Evolutionary conservation across 2,113 vertebrate genomes (phyloP).

Genomic region (Phoxinus phoxinus): DNA sequence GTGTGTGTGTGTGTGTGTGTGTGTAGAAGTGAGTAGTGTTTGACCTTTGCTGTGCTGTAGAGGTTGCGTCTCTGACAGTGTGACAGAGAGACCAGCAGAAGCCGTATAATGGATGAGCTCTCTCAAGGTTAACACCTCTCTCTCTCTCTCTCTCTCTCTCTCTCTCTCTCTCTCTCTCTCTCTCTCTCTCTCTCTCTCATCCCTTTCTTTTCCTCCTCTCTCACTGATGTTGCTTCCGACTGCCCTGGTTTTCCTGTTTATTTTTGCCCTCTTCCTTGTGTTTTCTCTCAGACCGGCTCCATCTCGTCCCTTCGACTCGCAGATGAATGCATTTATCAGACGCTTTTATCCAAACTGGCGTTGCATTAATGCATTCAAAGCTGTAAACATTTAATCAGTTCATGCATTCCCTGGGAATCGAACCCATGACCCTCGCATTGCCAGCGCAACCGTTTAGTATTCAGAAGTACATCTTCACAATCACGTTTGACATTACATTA

Average conservation of each 20-base stretch:
- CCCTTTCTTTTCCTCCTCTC: constrained; percentile 4
- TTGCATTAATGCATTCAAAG: background rate
- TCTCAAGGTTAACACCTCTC: constrained; percentile 77
- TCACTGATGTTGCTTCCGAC: background rate
- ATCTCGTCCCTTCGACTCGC: background rate
- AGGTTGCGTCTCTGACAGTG: constrained; percentile 78
- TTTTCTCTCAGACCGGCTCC: background rate
- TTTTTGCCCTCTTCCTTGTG: background rate
- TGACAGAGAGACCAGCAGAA: constrained; percentile 78
- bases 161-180: constrained; percentile 54
- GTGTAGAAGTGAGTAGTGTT: constrained; percentile 50
- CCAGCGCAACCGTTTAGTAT: background rate
- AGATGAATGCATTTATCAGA: background rate
- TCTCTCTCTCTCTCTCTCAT: constrained; percentile 58
- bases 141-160: constrained; percentile 46
- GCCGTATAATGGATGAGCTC: constrained; percentile 80
- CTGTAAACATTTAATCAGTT: background rate
- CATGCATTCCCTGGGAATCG: background rate
- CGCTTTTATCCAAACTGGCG: background rate
- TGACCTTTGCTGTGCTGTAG: constrained; percentile 77
- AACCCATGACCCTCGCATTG: background rate
- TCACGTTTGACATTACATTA: background rate
- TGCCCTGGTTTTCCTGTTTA: constrained; percentile 19
- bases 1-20: constrained; percentile 51
- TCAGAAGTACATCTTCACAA: background rate